Evolutionary conservation across 2,797 vertebrate genomes (phyloP).

Genomic region (Crotalus adamanteus): DNA sequence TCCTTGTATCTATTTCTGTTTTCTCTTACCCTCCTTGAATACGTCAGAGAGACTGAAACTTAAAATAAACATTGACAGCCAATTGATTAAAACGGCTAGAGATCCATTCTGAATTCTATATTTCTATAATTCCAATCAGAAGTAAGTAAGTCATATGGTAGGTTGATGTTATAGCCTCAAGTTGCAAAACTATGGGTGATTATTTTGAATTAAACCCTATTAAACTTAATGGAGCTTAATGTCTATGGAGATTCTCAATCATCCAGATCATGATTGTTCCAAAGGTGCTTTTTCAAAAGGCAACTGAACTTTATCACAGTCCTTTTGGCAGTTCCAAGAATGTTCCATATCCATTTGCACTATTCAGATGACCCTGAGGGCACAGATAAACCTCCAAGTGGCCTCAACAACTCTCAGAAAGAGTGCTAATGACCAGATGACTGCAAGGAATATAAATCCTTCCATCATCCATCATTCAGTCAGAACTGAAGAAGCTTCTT

Average conservation of each 20-base stretch:
- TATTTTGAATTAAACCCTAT: background rate
- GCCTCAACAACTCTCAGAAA: background rate
- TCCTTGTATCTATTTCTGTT: background rate
- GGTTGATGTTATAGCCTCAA: background rate
- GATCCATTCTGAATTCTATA: background rate
- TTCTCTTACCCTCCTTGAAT: background rate
- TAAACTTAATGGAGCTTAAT: background rate
- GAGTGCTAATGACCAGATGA: background rate
- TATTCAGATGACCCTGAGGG: background rate
- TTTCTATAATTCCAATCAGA: background rate
- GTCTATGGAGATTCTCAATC: background rate
- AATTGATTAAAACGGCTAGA: background rate
- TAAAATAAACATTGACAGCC: background rate
- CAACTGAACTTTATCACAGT: background rate
- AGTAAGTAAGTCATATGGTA: background rate
- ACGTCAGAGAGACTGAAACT: background rate
- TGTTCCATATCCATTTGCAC: background rate
- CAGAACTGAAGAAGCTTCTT: background rate
- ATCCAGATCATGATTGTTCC: background rate
- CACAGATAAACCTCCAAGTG: background rate
- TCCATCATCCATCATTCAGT: background rate
- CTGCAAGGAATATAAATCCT: background rate
- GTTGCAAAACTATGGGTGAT: background rate
- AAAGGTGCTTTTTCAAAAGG: background rate
- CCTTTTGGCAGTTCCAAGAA: background rate